Conservation (phyloP, 92 coral and sea anemone species). For the Desmophyllum pertusum region DNA sequence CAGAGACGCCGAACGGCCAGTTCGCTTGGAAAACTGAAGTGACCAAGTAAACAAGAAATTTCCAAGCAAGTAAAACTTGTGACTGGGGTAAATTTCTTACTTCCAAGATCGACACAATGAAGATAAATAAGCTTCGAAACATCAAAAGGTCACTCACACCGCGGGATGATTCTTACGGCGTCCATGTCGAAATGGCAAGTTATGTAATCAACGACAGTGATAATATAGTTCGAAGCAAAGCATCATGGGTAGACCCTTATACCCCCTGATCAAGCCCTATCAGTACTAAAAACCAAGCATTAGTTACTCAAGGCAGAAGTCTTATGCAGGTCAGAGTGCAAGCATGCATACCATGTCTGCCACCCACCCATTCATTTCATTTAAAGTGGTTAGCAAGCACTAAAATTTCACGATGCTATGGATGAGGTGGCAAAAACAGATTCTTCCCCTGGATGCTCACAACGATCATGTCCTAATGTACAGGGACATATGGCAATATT, state of each 20-base stretch:
- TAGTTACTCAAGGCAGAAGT: no score
- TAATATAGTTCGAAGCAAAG: no score
- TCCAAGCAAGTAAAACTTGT: conserved; percentile 29
- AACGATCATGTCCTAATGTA: conserved; percentile 34
- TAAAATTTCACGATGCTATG: conserved; percentile 40
- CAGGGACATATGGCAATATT: conserved; percentile 40
- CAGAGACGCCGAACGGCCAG: conserved; percentile 21
- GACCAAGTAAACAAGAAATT: conserved; percentile 23
- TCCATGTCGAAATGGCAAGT: no score
- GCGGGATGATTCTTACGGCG: no score
- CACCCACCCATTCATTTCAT: neutral
- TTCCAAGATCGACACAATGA: neutral
- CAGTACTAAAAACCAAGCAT: no score
- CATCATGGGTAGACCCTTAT: no score
- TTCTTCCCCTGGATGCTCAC: conserved; percentile 24
- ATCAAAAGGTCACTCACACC: neutral
- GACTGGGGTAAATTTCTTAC: conserved; percentile 5
- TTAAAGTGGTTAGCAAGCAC: conserved; percentile 44
- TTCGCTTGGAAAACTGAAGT: conserved; percentile 20
- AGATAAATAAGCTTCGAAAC: neutral
- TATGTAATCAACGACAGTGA: no score
- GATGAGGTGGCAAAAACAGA: conserved; percentile 45
- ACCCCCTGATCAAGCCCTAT: no score
- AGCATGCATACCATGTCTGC: no score
- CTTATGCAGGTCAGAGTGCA: no score